Base-by-base conservation (phyloP, 2,797 vertebrate genomes). In the Macropodus opercularis region DNA sequence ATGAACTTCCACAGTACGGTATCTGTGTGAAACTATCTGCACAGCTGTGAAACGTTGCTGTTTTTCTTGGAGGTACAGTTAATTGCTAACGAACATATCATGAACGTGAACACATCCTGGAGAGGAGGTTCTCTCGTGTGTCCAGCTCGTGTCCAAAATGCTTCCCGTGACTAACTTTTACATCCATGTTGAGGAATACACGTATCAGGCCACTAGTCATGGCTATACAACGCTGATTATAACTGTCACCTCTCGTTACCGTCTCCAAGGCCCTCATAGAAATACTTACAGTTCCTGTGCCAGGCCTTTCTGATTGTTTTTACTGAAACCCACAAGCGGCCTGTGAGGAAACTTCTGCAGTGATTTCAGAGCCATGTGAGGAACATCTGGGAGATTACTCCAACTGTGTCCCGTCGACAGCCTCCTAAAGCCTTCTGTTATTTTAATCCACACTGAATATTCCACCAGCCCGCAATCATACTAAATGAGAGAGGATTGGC, bases 351-450 rank as follows among this genome's bases (percentile, higher is more conserved):
- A 80, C 65, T 65, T 82, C 77, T 71, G 68, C 63, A 56, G 69
- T 75, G 73, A 77, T 84, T 85, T 74, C 76, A 71, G 46, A 68
- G 57, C 75, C 87, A 89, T 85, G 77, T 76, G 79, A 83, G 58
- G 60, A 62, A 81, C 89, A 90, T 92, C 90, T 91, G 89, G 87
- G 76, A 87, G 82, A 84, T 89, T 79, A 87, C 73, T 75, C 70
- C 11, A 59, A 49, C 80, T 53, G 32, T 41, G 59, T 83, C 69
- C 53, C 47, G 41, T 78, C 65, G 46, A 69, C 75, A 67, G 79
- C 75, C 75, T 80, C 63, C 50, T 53, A 82, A 18, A 65, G 73
- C 74, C 72, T 64, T 79, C 64, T 83, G 78, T 77, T 85, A 75
- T 90, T 90, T 88, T 85, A 89, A 88, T 87, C 86, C 81, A 57